phyloP scores from a whole-genome alignment of 2,797 vertebrate species.

The Chromis chromis region DNA sequence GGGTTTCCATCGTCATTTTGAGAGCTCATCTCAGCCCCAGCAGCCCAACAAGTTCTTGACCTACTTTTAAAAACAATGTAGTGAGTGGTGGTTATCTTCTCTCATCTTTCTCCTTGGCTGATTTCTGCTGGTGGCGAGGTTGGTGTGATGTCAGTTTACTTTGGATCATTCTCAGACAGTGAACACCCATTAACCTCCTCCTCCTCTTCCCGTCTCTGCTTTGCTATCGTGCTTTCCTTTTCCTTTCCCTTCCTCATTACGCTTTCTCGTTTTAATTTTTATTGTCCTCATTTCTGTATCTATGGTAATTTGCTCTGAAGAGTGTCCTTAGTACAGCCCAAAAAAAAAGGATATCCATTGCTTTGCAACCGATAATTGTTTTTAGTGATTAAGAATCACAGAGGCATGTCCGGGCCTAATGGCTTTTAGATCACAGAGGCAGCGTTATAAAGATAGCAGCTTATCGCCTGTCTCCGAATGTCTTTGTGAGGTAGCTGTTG shows the following conservation, averaged over 20 bases:
- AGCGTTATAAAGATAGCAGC: conserved; percentile 67
- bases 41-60: conserved; percentile 63
- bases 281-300: conserved; percentile 30
- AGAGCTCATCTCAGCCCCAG: conserved; percentile 36
- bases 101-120: conserved; percentile 60
- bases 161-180: conserved; percentile 65
- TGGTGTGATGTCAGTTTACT: conserved; percentile 69
- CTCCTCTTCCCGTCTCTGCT: conserved; percentile 16
- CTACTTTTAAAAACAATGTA: conserved; percentile 68
- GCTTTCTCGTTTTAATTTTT: conserved; percentile 28
- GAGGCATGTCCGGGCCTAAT: conserved; percentile 63
- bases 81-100: conserved; percentile 67
- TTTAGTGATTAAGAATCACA: conserved; percentile 69
- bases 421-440: conserved; percentile 65
- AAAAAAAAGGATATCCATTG: conserved; percentile 45
- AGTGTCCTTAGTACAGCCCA: conserved; percentile 23
- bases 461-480: conserved; percentile 66
- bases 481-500: conserved; percentile 67
- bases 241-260: not conserved
- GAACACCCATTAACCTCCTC: conserved; percentile 49
- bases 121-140: conserved; percentile 62
- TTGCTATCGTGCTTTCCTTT: conserved; percentile 7
- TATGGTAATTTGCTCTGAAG: conserved; percentile 45
- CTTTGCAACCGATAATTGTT: conserved; percentile 63
- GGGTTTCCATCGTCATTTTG: conserved; percentile 40